These are phyloP conservation scores for Molanna angustata DNA, from an alignment of 2,888 invertebrate genomes.

Conservation along the genomic window DNA sequence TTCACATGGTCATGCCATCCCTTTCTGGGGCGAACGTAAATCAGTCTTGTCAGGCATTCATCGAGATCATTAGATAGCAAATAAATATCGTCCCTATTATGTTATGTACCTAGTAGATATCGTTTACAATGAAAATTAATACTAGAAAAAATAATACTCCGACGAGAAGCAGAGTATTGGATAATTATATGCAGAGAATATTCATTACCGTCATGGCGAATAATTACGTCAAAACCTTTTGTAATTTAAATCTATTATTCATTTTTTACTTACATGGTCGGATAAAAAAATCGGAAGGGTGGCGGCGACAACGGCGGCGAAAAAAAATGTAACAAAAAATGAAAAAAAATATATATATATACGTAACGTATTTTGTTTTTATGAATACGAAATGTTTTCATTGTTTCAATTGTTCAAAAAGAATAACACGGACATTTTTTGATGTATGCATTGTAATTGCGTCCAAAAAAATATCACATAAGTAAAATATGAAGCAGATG, in stretches of 20 bases:
- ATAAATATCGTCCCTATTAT: too few relatives aligned
- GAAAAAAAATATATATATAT: slow-evolving; percentile 8
- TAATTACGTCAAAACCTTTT: slow-evolving; percentile 10
- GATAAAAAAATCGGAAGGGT: slow-evolving; percentile 7
- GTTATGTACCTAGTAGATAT: too few relatives aligned
- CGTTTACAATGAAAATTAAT: too few relatives aligned
- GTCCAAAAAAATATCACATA: too few relatives aligned
- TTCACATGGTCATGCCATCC: too few relatives aligned
- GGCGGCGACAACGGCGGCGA: not conserved
- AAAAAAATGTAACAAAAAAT: slow-evolving; percentile 13
- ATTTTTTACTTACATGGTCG: slow-evolving; percentile 6
- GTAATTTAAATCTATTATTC: not conserved
- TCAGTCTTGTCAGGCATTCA: too few relatives aligned
- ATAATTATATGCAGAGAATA: slow-evolving; percentile 11
- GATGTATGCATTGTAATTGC: too few relatives aligned
- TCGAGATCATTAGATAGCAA: too few relatives aligned
- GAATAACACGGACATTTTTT: slow-evolving; percentile 7
- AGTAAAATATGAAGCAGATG: too few relatives aligned
- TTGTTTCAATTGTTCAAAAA: slow-evolving; percentile 10
- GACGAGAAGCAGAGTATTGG: too few relatives aligned
- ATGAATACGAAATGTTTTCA: slow-evolving; percentile 9
- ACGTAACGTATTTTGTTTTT: slow-evolving; percentile 8
- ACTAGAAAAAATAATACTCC: too few relatives aligned
- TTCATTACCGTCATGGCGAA: slow-evolving; percentile 15
- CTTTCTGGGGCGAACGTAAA: too few relatives aligned